phyloP scores from a whole-genome alignment of 2,797 vertebrate species.

The Synanceia verrucosa region DNA sequence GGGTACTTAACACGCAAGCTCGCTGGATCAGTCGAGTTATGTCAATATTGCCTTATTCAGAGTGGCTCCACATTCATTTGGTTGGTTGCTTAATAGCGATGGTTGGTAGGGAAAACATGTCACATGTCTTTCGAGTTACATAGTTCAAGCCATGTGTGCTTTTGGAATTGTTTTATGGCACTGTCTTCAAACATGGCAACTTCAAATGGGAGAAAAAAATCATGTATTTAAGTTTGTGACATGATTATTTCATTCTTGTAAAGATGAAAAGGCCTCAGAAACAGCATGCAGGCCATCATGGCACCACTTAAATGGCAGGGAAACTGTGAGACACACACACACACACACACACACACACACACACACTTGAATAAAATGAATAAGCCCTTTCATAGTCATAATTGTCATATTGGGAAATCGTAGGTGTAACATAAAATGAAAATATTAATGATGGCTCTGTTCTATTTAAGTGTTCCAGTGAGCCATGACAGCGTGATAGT shows the following conservation, averaged over 20 bases:
- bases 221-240: background rate
- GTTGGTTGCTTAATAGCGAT: slow-evolving; percentile 54
- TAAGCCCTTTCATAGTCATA: background rate
- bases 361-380: background rate
- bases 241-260: background rate
- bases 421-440: background rate
- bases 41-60: slow-evolving; percentile 72
- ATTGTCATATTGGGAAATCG: background rate
- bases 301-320: background rate
- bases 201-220: background rate
- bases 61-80: slow-evolving; percentile 49
- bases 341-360: background rate
- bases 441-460: background rate
- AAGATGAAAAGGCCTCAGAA: slow-evolving; percentile 10
- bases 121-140: slow-evolving; percentile 21
- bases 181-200: background rate
- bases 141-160: slow-evolving; percentile 9
- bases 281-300: background rate
- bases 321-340: background rate
- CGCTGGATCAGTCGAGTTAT: slow-evolving; percentile 62
- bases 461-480: background rate
- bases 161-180: background rate
- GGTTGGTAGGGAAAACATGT: slow-evolving; percentile 32
- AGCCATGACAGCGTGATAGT: background rate
- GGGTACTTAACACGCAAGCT: slow-evolving; percentile 58